Percentiles rank a stretch among this genome's conserved stretches.
phyloP scores from a whole-genome alignment of 23 tunicate genomes.

The Styela plicata region DNA sequence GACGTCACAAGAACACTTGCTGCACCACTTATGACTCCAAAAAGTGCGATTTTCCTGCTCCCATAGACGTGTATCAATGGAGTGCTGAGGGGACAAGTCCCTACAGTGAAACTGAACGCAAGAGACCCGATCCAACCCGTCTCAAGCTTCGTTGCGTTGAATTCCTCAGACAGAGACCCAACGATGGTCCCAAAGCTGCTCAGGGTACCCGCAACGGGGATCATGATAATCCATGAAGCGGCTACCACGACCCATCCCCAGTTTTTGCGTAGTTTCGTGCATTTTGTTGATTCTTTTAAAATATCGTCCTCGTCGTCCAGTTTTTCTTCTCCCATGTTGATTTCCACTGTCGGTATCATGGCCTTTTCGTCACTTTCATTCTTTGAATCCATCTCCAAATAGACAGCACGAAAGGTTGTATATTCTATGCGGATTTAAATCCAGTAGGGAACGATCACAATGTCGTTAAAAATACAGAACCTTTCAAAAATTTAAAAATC shows the following conservation, averaged over 20 bases:
- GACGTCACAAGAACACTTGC: slow-evolving; percentile 56
- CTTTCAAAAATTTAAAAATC: not conserved
- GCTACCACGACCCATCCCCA: slow-evolving; percentile 95
- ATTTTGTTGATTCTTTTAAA: not conserved
- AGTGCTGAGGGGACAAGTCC: slow-evolving; percentile 79
- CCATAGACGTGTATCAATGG: slow-evolving; percentile 46
- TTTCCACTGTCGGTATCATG: not conserved
- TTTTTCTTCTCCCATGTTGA: not conserved
- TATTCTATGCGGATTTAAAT: no score
- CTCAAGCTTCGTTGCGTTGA: slow-evolving; percentile 83
- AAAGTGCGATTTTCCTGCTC: slow-evolving; percentile 38
- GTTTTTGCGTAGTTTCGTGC: not conserved
- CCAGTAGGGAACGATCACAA: no score
- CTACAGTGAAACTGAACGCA: slow-evolving; percentile 79
- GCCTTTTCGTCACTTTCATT: not conserved
- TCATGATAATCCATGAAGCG: slow-evolving; percentile 84
- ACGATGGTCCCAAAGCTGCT: slow-evolving; percentile 84
- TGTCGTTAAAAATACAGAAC: not conserved
- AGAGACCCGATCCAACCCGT: slow-evolving; percentile 90
- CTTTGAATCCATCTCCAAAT: not conserved
- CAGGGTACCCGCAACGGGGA: slow-evolving; percentile 85
- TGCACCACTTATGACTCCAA: slow-evolving; percentile 61
- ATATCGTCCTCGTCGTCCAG: not conserved
- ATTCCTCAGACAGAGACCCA: slow-evolving; percentile 55
- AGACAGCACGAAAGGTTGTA: not conserved